A percentile compares a stretch with the other conserved stretches of the same genome.
These are phyloP conservation scores for Aleiodes sp. DNA, from an alignment of 1,140 invertebrate genomes.

Conservation along the genomic window DNA sequence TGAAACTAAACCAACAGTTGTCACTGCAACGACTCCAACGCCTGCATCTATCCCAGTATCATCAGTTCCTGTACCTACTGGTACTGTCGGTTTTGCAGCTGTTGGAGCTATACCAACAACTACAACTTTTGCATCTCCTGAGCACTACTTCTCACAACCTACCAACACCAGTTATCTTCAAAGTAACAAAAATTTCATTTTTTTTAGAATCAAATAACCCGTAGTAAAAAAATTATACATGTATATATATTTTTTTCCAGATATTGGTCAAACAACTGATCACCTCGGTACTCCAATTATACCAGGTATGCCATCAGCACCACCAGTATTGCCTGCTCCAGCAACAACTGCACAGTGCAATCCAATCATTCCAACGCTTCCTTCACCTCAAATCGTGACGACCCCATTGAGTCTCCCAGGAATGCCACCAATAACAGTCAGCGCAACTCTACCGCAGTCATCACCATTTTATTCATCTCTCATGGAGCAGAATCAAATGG, in stretches of 20 bases:
- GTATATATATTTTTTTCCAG: too few species aligned
- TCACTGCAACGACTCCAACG: constrained; percentile 17
- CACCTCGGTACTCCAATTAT: constrained; percentile 62
- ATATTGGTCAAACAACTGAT: background rate
- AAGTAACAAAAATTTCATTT: background rate
- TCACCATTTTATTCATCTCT: constrained; percentile 50
- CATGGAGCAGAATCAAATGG: constrained; percentile 48
- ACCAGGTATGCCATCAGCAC: constrained; percentile 71
- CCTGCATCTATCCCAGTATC: constrained; percentile 32
- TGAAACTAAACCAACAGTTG: constrained; percentile 26
- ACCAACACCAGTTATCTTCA: background rate
- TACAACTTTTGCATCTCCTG: constrained; percentile 46
- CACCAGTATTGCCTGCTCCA: constrained; percentile 49
- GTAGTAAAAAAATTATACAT: too few species aligned
- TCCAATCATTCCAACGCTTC: constrained; percentile 42
- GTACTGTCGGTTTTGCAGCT: too few species aligned
- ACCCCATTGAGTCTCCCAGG: constrained; percentile 80
- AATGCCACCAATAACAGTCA: constrained; percentile 85
- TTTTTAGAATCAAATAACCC: constrained; percentile 15
- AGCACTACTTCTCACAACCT: constrained; percentile 46
- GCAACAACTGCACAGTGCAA: constrained; percentile 23
- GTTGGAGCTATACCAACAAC: constrained; percentile 37
- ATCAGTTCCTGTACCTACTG: too few species aligned
- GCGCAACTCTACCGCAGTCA: constrained; percentile 72
- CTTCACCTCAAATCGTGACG: constrained; percentile 65